phyloP scores from a whole-genome alignment of 2,888 invertebrate species.

The Choristoneura rosaceana region DNA sequence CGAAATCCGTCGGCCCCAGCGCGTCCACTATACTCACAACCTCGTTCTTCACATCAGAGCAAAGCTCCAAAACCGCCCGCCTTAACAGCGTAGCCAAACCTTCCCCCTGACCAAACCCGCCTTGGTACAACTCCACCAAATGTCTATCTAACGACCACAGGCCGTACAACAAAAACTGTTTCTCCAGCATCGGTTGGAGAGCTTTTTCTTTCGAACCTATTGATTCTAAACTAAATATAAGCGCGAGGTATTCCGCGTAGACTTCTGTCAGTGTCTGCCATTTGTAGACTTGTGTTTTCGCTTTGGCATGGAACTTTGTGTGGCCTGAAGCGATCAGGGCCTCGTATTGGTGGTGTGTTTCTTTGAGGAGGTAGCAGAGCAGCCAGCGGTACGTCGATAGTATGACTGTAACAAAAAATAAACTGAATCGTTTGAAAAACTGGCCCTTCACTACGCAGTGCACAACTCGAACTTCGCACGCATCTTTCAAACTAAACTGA shows the following conservation, averaged over 20 bases:
- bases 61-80: constrained; percentile 88
- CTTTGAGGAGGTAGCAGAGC: constrained; percentile 90
- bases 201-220: constrained; percentile 68
- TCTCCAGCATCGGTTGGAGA: constrained; percentile 81
- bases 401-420: constrained; percentile 84
- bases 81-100: constrained; percentile 87
- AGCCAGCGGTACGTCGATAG: constrained; percentile 93
- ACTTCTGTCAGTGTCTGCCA: constrained; percentile 90
- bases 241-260: constrained; percentile 90
- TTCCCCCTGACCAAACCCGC: constrained; percentile 84
- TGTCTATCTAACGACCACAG: constrained; percentile 88
- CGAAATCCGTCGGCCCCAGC: constrained; percentile 95
- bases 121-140: constrained; percentile 90
- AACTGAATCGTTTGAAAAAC: background rate
- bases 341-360: constrained; percentile 87
- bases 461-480: too few species aligned
- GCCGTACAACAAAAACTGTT: constrained; percentile 70
- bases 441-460: too few species aligned
- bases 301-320: constrained; percentile 91
- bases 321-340: constrained; percentile 82
- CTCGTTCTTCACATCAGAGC: constrained; percentile 89
- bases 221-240: constrained; percentile 82
- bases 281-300: constrained; percentile 92
- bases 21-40: constrained; percentile 93
- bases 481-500: too few species aligned